These are phyloP conservation scores for Sylvia atricapilla DNA, from an alignment of 2,113 vertebrate species.

Conservation along the genomic window DNA sequence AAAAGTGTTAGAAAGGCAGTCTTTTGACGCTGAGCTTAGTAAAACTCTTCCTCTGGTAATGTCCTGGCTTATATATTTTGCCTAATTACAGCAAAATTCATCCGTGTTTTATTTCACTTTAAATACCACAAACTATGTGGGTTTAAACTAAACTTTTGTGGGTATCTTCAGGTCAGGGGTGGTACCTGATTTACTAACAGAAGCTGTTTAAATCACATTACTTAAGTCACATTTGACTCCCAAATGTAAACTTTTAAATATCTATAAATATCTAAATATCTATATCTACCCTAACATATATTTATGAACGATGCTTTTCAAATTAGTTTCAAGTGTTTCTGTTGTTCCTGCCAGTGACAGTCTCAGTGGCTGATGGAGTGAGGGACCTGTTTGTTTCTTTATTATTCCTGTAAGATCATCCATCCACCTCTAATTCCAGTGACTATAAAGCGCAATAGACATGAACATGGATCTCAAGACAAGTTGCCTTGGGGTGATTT, in stretches of 20 bases:
- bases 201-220: background rate
- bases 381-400: background rate
- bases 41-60: background rate
- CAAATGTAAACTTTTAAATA: background rate
- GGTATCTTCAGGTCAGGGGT: background rate
- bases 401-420: background rate
- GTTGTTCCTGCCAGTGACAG: background rate
- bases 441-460: background rate
- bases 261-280: background rate
- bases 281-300: background rate
- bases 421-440: background rate
- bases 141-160: too few species aligned
- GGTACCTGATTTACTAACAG: background rate
- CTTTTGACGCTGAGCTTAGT: background rate
- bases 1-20: background rate
- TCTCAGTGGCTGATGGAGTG: background rate
- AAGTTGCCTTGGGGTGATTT: background rate
- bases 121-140: background rate
- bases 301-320: background rate
- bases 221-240: background rate
- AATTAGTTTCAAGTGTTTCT: background rate
- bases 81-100: background rate
- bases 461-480: background rate
- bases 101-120: background rate
- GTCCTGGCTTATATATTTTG: background rate